Evolutionary conservation across 2,113 vertebrate species (phyloP).

Genomic region (Centropus unirufus): DNA sequence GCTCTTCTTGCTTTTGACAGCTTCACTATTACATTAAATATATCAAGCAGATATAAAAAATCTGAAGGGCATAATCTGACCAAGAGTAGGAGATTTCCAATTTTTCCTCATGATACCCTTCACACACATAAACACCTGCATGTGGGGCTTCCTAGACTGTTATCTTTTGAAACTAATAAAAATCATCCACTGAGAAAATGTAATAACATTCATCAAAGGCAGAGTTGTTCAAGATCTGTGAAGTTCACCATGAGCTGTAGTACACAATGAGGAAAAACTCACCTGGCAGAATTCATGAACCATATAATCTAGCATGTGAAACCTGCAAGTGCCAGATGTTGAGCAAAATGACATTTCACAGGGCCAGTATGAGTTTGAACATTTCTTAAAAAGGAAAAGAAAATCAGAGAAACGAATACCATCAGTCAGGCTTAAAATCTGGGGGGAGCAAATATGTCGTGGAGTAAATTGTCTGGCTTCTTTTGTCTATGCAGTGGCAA

Average conservation of each 20-base stretch:
- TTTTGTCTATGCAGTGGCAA: not conserved
- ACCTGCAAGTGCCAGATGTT: slow-evolving; percentile 25
- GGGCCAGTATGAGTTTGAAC: not conserved
- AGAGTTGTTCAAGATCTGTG: slow-evolving; percentile 31
- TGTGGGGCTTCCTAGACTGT: slow-evolving; percentile 29
- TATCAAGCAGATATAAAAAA: not conserved
- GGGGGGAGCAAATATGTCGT: slow-evolving; percentile 1
- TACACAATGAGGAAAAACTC: slow-evolving; percentile 48
- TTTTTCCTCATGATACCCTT: slow-evolving; percentile 49
- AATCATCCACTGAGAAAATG: slow-evolving; percentile 71
- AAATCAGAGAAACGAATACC: not conserved
- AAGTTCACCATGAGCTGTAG: slow-evolving; percentile 38
- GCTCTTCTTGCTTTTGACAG: not conserved
- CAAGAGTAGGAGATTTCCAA: not conserved
- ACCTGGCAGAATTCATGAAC: slow-evolving; percentile 39
- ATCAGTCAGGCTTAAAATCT: slow-evolving; percentile 33
- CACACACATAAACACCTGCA: slow-evolving; percentile 17
- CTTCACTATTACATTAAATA: not conserved
- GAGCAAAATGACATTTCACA: slow-evolving; percentile 60
- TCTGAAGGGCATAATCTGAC: slow-evolving; percentile 7
- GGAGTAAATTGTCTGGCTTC: not conserved
- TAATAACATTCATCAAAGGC: slow-evolving; percentile 64
- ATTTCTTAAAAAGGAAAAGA: not conserved
- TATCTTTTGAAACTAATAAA: slow-evolving; percentile 77
- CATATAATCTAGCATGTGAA: slow-evolving; percentile 53